Conservation (phyloP, 2,797 vertebrate genomes). For the Hippocampus kuda region DNA sequence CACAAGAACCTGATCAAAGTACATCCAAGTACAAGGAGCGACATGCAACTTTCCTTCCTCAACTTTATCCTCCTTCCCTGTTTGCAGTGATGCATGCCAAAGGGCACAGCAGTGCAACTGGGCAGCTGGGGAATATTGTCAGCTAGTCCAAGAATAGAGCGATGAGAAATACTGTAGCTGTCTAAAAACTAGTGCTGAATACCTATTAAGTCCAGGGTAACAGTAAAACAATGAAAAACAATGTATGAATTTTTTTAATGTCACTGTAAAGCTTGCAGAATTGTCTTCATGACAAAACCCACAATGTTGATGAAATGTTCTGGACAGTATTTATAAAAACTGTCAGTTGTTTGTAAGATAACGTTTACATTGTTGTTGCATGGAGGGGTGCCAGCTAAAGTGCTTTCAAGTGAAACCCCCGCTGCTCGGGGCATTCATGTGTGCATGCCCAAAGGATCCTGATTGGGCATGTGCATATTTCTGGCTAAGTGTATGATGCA, state of each 20-base stretch:
- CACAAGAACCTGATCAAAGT: slow-evolving; percentile 54
- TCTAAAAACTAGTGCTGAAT: neutral
- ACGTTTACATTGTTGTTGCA: too few species aligned
- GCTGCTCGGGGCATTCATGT: neutral
- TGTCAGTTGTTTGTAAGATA: too few species aligned
- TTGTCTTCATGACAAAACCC: too few species aligned
- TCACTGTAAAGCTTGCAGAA: too few species aligned
- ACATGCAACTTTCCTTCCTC: slow-evolving; percentile 41
- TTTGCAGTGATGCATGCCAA: slow-evolving; percentile 45
- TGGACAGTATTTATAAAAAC: too few species aligned
- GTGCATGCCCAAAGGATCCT: neutral
- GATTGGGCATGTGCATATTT: neutral
- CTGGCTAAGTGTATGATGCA: neutral
- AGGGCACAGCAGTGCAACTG: slow-evolving; percentile 36
- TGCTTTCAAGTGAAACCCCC: neutral
- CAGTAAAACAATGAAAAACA: neutral
- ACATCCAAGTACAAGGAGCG: slow-evolving; percentile 36
- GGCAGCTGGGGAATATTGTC: slow-evolving; percentile 35
- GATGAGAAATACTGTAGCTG: slow-evolving; percentile 6
- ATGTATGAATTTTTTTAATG: neutral
- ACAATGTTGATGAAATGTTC: too few species aligned
- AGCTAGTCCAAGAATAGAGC: slow-evolving; percentile 14
- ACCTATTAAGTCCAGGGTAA: neutral
- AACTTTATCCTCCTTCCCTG: slow-evolving; percentile 25
- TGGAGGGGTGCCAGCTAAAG: neutral